Evolutionary conservation across 2,797 vertebrate genomes (phyloP).

Genomic region (Phalloptychus januarius): DNA sequence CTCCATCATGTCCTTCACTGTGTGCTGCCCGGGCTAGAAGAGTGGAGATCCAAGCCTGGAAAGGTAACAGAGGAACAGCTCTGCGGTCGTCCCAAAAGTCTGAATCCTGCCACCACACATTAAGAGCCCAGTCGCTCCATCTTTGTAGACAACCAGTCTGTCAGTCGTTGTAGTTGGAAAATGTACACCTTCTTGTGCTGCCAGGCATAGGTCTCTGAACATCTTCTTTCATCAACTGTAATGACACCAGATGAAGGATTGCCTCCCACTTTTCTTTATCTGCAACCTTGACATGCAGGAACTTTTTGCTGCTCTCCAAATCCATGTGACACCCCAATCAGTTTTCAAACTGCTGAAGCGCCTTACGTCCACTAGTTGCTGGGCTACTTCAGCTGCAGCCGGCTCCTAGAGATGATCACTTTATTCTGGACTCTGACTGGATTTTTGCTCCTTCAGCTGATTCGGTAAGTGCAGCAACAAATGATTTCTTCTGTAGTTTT

Average conservation of each 20-base stretch:
- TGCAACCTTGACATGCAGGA: no score
- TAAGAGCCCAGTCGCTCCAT: background rate
- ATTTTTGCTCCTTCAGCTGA: no score
- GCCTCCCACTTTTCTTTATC: conserved; percentile 11
- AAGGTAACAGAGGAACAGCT: background rate
- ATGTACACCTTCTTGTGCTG: background rate
- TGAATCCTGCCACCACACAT: conserved; percentile 16
- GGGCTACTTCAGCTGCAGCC: no score
- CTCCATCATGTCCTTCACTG: conserved; percentile 27
- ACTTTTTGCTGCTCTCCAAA: no score
- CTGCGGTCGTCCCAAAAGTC: background rate
- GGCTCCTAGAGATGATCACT: no score
- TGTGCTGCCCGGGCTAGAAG: conserved; percentile 21
- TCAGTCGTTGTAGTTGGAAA: conserved; percentile 8
- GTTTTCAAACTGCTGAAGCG: no score
- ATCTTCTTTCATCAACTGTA: background rate
- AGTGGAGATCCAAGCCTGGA: background rate
- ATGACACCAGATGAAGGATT: conserved; percentile 1
- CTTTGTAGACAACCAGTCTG: conserved; percentile 8
- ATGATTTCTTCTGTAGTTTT: no score
- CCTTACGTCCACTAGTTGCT: no score
- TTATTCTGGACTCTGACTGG: background rate
- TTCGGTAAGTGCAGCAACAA: no score
- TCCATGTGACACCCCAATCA: no score
- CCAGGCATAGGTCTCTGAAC: conserved; percentile 10